These are phyloP conservation scores for Plagiodera versicolora DNA, from an alignment of 2,888 invertebrate species.

Conservation along the genomic window DNA sequence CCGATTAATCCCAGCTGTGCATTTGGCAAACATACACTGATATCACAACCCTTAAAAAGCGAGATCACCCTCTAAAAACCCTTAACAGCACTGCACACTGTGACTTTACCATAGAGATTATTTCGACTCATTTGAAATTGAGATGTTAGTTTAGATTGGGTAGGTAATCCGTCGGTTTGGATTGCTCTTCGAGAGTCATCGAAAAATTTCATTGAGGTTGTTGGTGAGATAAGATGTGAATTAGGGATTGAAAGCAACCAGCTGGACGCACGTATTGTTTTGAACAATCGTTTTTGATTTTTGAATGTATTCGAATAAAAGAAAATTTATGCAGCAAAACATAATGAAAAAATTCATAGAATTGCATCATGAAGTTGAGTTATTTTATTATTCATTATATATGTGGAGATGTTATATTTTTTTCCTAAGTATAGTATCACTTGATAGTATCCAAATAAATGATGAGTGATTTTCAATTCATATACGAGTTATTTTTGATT, in stretches of 20 bases:
- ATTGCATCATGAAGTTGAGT: too few species aligned
- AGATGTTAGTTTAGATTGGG: slow-evolving; percentile 40
- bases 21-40: slow-evolving; percentile 52
- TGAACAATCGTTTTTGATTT: slow-evolving; percentile 8
- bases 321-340: too few species aligned
- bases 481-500: too few species aligned
- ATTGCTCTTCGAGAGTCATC: slow-evolving; percentile 4
- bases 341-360: too few species aligned
- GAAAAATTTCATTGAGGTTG: not conserved
- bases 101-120: slow-evolving; percentile 39
- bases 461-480: too few species aligned
- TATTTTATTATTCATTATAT: too few species aligned
- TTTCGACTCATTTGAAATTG: slow-evolving; percentile 48
- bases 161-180: slow-evolving; percentile 13
- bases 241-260: not conserved
- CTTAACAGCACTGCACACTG: slow-evolving; percentile 29
- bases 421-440: too few species aligned
- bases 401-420: too few species aligned
- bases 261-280: not conserved
- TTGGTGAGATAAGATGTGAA: not conserved
- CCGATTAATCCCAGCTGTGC: slow-evolving; percentile 55
- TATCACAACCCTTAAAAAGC: slow-evolving; percentile 37
- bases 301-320: too few species aligned
- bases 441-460: too few species aligned
- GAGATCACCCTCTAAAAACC: slow-evolving; percentile 37